Evolutionary conservation across 2,113 vertebrate genomes (phyloP).

Genomic region (Ciconia maguari): DNA sequence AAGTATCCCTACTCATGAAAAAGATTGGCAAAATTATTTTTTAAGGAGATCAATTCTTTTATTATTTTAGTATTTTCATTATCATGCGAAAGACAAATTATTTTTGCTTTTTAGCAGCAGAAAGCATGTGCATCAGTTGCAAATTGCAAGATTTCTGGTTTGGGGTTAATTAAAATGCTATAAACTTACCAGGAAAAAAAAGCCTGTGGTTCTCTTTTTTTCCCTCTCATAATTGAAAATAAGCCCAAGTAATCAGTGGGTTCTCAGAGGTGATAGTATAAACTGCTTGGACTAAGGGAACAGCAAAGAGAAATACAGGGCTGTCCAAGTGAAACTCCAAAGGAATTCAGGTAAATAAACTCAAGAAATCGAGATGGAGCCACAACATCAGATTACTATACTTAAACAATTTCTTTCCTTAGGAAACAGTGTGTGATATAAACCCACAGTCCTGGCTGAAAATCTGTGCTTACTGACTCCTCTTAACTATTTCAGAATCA

Average conservation of each 20-base stretch:
- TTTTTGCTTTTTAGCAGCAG: not conserved
- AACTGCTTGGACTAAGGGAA: not conserved
- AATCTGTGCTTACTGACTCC: not conserved
- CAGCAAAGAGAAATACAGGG: not conserved
- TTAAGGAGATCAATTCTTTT: not conserved
- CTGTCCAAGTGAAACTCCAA: not conserved
- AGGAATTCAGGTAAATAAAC: constrained; percentile 9
- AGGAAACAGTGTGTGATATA: not conserved
- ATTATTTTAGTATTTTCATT: not conserved
- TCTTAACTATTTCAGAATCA: not conserved
- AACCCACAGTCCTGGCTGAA: not conserved
- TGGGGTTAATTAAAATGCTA: not conserved
- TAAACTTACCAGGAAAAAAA: not conserved
- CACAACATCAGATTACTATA: not conserved
- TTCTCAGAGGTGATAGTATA: not conserved
- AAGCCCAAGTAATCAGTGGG: not conserved
- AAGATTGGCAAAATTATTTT: not conserved
- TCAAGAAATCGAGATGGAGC: not conserved
- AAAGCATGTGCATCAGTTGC: not conserved
- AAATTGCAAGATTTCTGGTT: not conserved
- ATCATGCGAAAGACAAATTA: not conserved
- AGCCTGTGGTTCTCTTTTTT: not conserved
- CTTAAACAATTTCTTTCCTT: not conserved
- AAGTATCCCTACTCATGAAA: not conserved
- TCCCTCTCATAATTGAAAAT: not conserved